These are phyloP conservation scores for Dicaeum eximium DNA, from an alignment of 2,113 vertebrate genomes.

Conservation along the genomic window DNA sequence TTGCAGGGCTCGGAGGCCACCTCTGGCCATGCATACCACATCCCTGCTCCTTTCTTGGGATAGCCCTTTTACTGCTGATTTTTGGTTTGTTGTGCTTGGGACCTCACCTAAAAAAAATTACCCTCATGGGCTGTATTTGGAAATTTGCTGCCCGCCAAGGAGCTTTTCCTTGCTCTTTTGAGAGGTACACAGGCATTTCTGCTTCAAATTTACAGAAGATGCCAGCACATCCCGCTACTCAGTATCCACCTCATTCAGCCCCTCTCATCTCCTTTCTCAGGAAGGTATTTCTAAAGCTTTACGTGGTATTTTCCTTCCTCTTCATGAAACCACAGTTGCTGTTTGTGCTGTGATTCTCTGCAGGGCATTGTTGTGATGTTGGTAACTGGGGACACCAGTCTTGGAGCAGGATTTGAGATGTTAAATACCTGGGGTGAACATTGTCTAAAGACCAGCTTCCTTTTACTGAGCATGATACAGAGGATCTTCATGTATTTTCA, in stretches of 20 bases:
- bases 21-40: background rate
- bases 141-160: background rate
- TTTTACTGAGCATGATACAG: background rate
- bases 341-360: background rate
- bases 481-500: background rate
- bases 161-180: background rate
- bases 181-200: accelerated
- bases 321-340: background rate
- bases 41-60: background rate
- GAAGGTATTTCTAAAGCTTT: background rate
- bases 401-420: background rate
- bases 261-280: background rate
- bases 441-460: background rate
- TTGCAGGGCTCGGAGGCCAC: background rate
- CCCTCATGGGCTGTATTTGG: background rate
- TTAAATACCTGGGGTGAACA: background rate
- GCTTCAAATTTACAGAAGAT: background rate
- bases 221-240: background rate
- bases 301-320: background rate
- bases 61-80: background rate
- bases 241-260: background rate
- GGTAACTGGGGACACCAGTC: background rate
- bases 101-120: background rate
- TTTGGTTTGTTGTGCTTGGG: background rate
- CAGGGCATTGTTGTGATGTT: accelerated